Conservation (phyloP, 92 coral and sea anemone species). For the Bergia puertoricense region DNA sequence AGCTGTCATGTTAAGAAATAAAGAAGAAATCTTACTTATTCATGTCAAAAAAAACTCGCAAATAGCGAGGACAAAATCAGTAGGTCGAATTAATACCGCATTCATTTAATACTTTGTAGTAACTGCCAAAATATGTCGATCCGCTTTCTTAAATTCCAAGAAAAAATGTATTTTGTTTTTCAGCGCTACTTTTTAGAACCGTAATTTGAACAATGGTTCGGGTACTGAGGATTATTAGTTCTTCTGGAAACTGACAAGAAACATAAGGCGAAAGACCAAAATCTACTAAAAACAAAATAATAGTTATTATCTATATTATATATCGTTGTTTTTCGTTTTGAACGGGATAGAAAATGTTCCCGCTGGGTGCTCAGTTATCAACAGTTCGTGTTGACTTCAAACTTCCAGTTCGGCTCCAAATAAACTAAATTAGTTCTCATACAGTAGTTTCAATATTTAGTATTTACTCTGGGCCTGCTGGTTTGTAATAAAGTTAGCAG, state of each 20-base stretch:
- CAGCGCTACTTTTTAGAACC: not conserved
- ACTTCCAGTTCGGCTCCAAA: not conserved
- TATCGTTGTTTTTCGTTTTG: not conserved
- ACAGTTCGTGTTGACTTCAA: constrained; percentile 18
- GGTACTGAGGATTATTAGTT: not conserved
- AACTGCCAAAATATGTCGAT: not conserved
- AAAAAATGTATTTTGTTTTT: too few species aligned
- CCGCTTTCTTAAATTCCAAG: not conserved
- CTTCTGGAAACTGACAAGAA: not conserved
- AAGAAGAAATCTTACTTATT: not conserved
- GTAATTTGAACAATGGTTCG: not conserved
- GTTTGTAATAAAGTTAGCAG: constrained; percentile 15
- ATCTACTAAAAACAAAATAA: not conserved
- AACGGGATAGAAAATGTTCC: not conserved
- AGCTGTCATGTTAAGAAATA: not conserved
- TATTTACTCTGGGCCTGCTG: constrained; percentile 11
- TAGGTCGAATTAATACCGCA: not conserved
- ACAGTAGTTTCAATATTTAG: not conserved
- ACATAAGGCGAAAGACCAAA: not conserved
- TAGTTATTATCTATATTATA: not conserved
- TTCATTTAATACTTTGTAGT: not conserved
- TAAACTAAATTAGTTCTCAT: not conserved
- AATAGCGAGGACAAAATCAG: not conserved
- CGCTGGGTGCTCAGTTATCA: constrained; percentile 10
- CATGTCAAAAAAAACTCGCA: not conserved